Percentiles rank a stretch among this genome's conserved stretches.
Evolutionary conservation across 2,888 invertebrate genomes (phyloP).

Genomic region (Octodonta nipae): DNA sequence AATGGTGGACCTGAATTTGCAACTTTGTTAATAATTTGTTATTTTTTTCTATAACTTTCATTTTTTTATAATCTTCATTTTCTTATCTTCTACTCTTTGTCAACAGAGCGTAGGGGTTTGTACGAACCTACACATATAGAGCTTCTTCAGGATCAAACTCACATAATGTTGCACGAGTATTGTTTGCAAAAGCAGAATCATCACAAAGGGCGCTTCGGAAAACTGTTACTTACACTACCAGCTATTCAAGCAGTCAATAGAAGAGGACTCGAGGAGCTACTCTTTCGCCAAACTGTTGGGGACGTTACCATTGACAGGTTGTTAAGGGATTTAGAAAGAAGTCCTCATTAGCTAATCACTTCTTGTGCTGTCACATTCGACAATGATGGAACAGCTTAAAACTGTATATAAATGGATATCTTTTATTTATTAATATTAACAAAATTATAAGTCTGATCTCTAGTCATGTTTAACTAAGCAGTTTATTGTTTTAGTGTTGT

Average conservation of each 20-base stretch:
- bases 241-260: constrained; percentile 38
- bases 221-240: constrained; percentile 59
- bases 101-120: constrained; percentile 50
- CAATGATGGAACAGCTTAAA: too few relatives aligned
- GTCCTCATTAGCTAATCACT: constrained; percentile 4
- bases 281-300: constrained; percentile 68
- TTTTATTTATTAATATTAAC: too few relatives aligned
- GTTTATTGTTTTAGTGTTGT: too few relatives aligned
- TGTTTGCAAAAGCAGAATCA: constrained; percentile 29
- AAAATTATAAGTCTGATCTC: too few relatives aligned
- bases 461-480: too few relatives aligned
- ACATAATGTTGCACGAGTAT: constrained; percentile 63
- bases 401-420: too few relatives aligned
- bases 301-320: constrained; percentile 59
- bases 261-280: constrained; percentile 46
- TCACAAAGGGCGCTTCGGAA: constrained; percentile 51
- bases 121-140: constrained; percentile 47
- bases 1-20: too few relatives aligned
- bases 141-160: constrained; percentile 67
- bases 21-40: too few relatives aligned
- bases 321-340: constrained; percentile 23
- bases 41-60: too few relatives aligned
- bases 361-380: too few relatives aligned
- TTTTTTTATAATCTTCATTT: too few relatives aligned
- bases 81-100: too few relatives aligned